Conservation (phyloP, 2,888 invertebrate genomes). For the Ferrisia virgata region DNA sequence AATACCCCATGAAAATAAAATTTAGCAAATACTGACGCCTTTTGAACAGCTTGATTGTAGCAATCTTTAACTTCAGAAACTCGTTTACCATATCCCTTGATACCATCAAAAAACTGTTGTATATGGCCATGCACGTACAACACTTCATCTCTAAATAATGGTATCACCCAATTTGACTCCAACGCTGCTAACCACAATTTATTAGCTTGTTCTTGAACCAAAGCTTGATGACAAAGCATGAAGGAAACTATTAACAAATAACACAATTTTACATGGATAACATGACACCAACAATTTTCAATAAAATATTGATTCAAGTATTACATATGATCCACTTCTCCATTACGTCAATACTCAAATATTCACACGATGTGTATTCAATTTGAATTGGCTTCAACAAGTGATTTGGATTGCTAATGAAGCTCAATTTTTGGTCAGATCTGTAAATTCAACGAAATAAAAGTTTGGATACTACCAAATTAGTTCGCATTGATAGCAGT, state of each 20-base stretch:
- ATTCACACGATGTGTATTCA: constrained; percentile 97
- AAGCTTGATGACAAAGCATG: constrained; percentile 81
- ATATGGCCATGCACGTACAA: constrained; percentile 92
- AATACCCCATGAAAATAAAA: constrained; percentile 50
- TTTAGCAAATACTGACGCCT: constrained; percentile 59
- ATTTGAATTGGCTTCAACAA: constrained; percentile 91
- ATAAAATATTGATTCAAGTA: neutral
- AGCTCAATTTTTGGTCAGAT: constrained; percentile 85
- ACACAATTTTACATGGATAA: too few species aligned
- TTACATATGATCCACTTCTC: constrained; percentile 93
- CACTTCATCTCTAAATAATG: constrained; percentile 95
- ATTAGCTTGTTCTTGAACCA: constrained; percentile 74
- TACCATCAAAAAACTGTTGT: constrained; percentile 86
- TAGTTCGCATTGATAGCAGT: neutral
- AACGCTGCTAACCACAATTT: constrained; percentile 89
- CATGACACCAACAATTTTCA: neutral
- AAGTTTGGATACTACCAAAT: neutral
- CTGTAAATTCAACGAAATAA: constrained; percentile 50
- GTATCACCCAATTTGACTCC: constrained; percentile 90
- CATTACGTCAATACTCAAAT: constrained; percentile 88
- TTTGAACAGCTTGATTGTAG: constrained; percentile 83
- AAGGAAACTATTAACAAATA: constrained; percentile 66
- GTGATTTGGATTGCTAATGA: constrained; percentile 91
- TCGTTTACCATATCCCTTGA: constrained; percentile 90
- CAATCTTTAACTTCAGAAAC: constrained; percentile 95